Conservation (phyloP, 2,888 invertebrate species). For the Pristionchus fissidentatus region DNA sequence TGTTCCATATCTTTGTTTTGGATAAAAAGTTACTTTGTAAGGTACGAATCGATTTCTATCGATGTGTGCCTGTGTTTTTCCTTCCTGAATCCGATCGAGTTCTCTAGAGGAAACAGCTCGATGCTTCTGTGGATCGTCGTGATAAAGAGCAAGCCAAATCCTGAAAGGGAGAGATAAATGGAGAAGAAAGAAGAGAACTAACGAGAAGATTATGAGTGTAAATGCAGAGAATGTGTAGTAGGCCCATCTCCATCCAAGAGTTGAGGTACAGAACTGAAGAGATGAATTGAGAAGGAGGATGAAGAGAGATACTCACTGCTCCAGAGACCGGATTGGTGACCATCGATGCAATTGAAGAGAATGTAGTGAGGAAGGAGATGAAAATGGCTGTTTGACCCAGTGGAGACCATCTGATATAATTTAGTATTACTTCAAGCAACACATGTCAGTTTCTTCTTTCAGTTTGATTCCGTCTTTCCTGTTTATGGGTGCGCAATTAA, state of each 20-base stretch:
- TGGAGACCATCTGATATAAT: constrained; percentile 38
- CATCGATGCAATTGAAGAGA: constrained; percentile 40
- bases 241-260: constrained; percentile 43
- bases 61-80: constrained; percentile 45
- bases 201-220: constrained; percentile 54
- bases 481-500: not conserved
- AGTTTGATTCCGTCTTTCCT: too few relatives aligned
- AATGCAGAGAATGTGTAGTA: constrained; percentile 46
- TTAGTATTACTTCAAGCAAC: not conserved
- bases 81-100: constrained; percentile 20
- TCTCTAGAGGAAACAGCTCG: constrained; percentile 23
- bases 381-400: constrained; percentile 46
- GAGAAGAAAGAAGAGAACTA: not conserved
- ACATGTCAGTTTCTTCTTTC: not conserved
- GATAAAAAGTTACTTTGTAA: not conserved
- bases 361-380: constrained; percentile 43
- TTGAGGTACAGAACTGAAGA: constrained; percentile 50
- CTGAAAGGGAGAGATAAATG: not conserved
- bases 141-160: constrained; percentile 33
- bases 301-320: constrained; percentile 17
- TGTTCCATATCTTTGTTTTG: not conserved
- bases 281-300: not conserved
- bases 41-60: constrained; percentile 46
- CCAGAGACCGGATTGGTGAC: constrained; percentile 46
- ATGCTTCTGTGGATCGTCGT: constrained; percentile 45